Evolutionary conservation across 2,888 invertebrate genomes (phyloP).

Genomic region (Cancer borealis): DNA sequence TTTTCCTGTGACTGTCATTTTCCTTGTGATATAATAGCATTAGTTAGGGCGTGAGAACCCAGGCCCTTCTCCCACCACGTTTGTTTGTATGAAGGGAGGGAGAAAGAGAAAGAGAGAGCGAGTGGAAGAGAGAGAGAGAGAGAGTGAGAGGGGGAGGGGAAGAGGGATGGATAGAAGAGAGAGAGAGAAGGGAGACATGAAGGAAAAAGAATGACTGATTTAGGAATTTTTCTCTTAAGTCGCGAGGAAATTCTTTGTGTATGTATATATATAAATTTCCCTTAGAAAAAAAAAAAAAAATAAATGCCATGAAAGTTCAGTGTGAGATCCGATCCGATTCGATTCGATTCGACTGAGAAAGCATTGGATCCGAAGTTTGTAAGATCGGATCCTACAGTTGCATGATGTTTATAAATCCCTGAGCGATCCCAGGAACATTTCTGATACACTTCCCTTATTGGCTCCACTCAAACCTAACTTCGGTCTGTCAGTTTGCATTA

Average conservation of each 20-base stretch:
- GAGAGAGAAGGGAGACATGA: neutral
- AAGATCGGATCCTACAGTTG: neutral
- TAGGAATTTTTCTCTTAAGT: neutral
- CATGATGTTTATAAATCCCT: neutral
- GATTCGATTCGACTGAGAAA: neutral
- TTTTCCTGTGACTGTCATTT: slow-evolving; percentile 61
- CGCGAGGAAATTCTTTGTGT: neutral
- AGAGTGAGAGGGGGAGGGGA: neutral
- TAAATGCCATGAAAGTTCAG: too few species aligned
- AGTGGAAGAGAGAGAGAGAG: neutral
- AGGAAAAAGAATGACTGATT: neutral
- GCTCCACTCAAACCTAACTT: slow-evolving; percentile 10
- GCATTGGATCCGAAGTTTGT: neutral
- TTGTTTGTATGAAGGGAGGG: slow-evolving; percentile 48
- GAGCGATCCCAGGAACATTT: neutral
- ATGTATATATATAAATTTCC: neutral
- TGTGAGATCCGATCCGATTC: neutral
- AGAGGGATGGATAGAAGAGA: neutral
- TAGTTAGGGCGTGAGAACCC: slow-evolving; percentile 61
- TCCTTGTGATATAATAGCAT: slow-evolving; percentile 67
- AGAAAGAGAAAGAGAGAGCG: neutral
- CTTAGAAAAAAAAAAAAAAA: too few species aligned
- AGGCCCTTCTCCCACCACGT: neutral
- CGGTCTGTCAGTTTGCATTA: neutral
- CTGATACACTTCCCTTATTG: slow-evolving; percentile 5